Evolutionary conservation across 2,888 invertebrate species (phyloP).

Genomic region (Linyphia triangularis): DNA sequence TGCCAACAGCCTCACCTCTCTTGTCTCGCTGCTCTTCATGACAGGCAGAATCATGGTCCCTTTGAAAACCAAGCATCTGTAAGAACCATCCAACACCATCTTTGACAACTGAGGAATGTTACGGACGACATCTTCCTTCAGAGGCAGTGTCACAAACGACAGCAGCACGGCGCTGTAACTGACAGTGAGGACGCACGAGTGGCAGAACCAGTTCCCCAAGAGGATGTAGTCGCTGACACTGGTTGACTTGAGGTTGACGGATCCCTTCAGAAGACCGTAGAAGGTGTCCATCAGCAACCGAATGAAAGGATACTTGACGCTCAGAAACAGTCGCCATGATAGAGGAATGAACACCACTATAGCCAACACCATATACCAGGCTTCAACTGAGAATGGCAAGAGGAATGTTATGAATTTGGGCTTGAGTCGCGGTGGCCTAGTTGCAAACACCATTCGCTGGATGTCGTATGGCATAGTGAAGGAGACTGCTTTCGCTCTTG

Average conservation of each 20-base stretch:
- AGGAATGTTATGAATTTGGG: background rate
- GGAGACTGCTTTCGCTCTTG: background rate
- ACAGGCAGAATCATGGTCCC: background rate
- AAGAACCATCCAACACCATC: background rate
- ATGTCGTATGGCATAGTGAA: slow-evolving; percentile 17
- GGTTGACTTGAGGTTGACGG: background rate
- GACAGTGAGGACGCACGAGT: background rate
- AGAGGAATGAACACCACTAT: background rate
- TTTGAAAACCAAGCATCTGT: background rate
- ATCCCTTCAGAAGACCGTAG: background rate
- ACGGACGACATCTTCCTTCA: slow-evolving; percentile 9
- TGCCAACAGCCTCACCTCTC: background rate
- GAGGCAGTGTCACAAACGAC: slow-evolving; percentile 10
- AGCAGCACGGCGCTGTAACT: background rate
- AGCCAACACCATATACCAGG: background rate
- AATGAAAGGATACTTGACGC: background rate
- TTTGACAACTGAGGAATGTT: background rate
- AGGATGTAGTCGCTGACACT: background rate
- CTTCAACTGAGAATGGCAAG: background rate
- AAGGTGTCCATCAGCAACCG: background rate
- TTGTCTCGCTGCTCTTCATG: background rate
- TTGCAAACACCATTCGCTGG: slow-evolving; percentile 5
- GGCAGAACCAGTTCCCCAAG: background rate
- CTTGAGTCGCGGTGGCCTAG: background rate
- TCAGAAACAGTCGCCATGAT: background rate